Conservation (phyloP, 2,888 invertebrate species). For the Drosophila stalkeri region DNA sequence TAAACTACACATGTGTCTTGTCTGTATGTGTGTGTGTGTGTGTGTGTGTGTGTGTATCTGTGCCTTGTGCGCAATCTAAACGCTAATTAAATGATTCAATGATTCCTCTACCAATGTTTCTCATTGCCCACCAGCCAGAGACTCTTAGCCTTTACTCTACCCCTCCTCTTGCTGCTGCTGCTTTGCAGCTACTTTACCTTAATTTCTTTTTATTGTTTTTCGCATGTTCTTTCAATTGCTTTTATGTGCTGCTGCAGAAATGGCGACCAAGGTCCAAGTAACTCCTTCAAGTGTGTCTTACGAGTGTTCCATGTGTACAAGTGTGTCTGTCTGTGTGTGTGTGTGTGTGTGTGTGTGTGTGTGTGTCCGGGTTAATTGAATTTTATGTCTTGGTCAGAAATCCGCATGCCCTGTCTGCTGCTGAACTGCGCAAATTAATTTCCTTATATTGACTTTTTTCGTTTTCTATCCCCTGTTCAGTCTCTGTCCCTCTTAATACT, state of each 20-base stretch:
- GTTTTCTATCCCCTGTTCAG: slow-evolving; percentile 11
- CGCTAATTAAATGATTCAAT: slow-evolving; percentile 85
- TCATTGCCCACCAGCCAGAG: slow-evolving; percentile 14
- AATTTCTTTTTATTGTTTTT: slow-evolving; percentile 83
- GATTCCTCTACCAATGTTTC: slow-evolving; percentile 63
- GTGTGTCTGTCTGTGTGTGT: slow-evolving; percentile 9
- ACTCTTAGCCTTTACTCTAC: slow-evolving; percentile 2
- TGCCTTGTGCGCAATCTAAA: slow-evolving; percentile 75
- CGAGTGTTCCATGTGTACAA: slow-evolving; percentile 24
- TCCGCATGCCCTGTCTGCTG: slow-evolving; percentile 41
- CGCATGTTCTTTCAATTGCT: slow-evolving; percentile 79
- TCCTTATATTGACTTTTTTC: slow-evolving; percentile 80
- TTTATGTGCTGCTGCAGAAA: slow-evolving; percentile 65
- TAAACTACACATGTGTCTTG: slow-evolving; percentile 46
- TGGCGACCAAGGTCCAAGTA: slow-evolving; percentile 61
- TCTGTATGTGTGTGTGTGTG: slow-evolving; percentile 4
- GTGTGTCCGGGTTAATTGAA: slow-evolving; percentile 72
- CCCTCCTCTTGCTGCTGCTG: background rate
- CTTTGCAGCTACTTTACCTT: slow-evolving; percentile 73
- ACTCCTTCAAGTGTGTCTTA: slow-evolving; percentile 59
- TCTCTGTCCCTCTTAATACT: background rate
- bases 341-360: slow-evolving; percentile 20
- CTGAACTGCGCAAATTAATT: slow-evolving; percentile 71
- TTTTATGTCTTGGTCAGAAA: slow-evolving; percentile 80
- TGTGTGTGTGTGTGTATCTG: slow-evolving; percentile 28